phyloP scores from a whole-genome alignment of 2,888 invertebrate species.

The Lycaena phlaeas region DNA sequence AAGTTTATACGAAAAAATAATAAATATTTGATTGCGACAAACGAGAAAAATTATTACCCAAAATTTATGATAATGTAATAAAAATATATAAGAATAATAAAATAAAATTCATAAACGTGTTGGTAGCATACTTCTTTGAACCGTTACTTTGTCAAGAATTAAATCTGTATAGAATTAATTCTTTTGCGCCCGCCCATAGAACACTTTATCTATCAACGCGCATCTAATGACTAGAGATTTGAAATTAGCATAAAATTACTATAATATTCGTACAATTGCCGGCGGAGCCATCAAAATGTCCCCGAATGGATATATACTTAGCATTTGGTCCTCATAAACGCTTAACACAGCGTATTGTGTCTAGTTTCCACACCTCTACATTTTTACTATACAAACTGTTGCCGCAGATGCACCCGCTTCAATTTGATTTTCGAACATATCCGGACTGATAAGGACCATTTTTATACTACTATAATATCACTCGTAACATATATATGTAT shows the following conservation, averaged over 20 bases:
- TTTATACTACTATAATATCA: no score
- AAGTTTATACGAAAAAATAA: background rate
- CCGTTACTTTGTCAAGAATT: constrained; percentile 38
- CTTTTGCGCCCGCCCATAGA: constrained; percentile 46
- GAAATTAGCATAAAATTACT: constrained; percentile 56
- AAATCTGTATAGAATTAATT: constrained; percentile 26
- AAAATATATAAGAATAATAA: background rate
- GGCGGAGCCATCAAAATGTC: constrained; percentile 35
- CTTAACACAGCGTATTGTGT: background rate
- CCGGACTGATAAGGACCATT: no score
- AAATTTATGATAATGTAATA: background rate
- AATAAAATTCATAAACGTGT: background rate
- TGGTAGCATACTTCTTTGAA: constrained; percentile 23
- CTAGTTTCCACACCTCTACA: no score
- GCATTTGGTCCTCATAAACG: background rate
- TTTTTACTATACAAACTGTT: no score
- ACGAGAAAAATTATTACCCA: background rate
- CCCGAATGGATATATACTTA: constrained; percentile 35
- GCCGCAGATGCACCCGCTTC: no score
- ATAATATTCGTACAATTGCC: constrained; percentile 56
- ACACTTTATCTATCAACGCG: constrained; percentile 29
- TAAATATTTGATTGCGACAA: background rate
- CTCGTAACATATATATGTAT: no score
- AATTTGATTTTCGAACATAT: no score
- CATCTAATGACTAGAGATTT: constrained; percentile 35